Evolutionary conservation across 2,113 vertebrate species (phyloP), one percentile per base, ranked within the genome.

Genomic region (Lampris incognitus): DNA sequence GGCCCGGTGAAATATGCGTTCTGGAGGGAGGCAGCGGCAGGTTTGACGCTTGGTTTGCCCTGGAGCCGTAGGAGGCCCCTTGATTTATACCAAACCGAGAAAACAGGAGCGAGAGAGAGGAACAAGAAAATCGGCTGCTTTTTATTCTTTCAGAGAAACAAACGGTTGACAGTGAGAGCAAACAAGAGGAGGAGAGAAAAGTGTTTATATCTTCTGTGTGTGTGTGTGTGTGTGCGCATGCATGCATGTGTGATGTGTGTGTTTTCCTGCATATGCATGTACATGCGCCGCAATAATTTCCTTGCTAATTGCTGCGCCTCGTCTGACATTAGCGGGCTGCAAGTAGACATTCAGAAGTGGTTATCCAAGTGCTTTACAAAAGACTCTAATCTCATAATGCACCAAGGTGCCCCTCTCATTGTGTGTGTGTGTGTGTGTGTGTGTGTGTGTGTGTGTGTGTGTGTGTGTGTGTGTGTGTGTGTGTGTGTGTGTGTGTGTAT

Each of bases 1-100:
- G 64, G 67, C 40, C 8, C 51, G 51, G 6, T 68, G 42, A 81
- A 83, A 76, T 75, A 58, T 74, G 69, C 3, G 4, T 78, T 79
- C 39, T 69, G 59, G 44, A 72, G 36, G 38, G 66, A 79, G 69
- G 62, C 68, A 54, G 70, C 44, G 5, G 68, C 73, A 71, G 57
- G 46, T 82, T 66, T 81, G 67, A 63, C 1, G 0, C 58, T 52
- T n/a, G 49, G 51, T 46, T 50, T 77, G 57, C 39, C 75, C 69
- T 56, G 49, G 74, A 41, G 66, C 69, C 75, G 68, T 64, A 3
- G 52, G 9, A 74, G 51, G 11, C 42, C 11, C 24, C n/a, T 44
- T 38, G 10, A 9, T 67, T 54, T 54, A 44, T 70, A 55, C 67
- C 65, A 8, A 69, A 44, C 13, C 11, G 39, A 64, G 48, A 7